Base-by-base conservation (phyloP, 2,113 vertebrate species). In the Macquaria ambigua region DNA sequence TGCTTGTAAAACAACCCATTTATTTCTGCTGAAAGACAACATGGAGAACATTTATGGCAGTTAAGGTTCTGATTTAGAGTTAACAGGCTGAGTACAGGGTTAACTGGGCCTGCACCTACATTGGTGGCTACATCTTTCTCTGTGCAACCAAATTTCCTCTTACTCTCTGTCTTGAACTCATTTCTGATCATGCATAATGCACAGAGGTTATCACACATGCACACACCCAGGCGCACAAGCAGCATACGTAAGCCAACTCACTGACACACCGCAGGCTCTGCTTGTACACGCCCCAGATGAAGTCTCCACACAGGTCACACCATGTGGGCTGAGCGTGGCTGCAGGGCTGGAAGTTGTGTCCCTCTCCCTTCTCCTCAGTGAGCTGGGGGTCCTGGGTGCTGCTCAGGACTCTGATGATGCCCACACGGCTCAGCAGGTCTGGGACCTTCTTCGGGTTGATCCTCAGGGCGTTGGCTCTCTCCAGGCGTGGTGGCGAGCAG, bases 231-330 rank as follows among this genome's bases (percentile, higher is more conserved):
- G 41, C 15, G 8, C 66, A 15, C 39, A 63, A 37, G 61, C 14
- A 52, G 5, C 58, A 43, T 50, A 81, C 18, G 12, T 56, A 64
- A 52, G 69, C 34, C 37, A 6, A 95, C 97, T 97, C 95, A 99
- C 98, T 93, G 91, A 93, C 88, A 94, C 98, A 99, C 87, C 97
- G 97, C 87, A 99, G 97, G 77, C 97, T 97, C 95, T 97, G 98
- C 90, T 97, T 97, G 96, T 97, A 97, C 61, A 98, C 93, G 53
- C 98, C 98, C 98, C 98, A 99, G 93, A 99, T 97, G 94, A 99
- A 99, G 73, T 98, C 98, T 8, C 98, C 98, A 79, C 98, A 99
- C 89, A 98, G 96, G 92, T 99, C 98, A 69, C 98, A 99, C 98
- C 98, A 99, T 59, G 97, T 97, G 55, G 97, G 96, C 80, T 97